Evolutionary conservation across 2,113 vertebrate species (phyloP).

Genomic region (Corynorhinus townsendii): DNA sequence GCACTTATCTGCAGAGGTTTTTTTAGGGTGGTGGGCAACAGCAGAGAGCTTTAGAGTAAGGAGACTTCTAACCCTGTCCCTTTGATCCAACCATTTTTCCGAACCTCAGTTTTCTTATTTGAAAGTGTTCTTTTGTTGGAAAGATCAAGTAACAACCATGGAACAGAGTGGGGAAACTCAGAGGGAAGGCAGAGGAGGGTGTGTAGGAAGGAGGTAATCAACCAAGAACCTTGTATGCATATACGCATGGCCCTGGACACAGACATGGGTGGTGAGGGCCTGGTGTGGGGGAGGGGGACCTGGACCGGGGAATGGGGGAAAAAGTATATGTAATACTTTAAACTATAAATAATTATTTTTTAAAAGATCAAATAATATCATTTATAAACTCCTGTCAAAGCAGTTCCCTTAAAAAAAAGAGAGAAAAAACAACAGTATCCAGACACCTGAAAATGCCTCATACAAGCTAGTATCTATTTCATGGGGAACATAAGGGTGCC

Average conservation of each 20-base stretch:
- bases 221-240: no score
- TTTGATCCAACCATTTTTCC: neutral
- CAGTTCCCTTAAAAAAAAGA: neutral
- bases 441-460: neutral
- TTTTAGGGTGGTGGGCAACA: neutral
- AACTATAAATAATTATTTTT: no score
- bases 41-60: neutral
- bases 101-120: neutral
- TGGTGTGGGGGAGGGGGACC: no score
- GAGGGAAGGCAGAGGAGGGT: no score
- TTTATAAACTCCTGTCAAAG: neutral
- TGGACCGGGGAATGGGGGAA: no score
- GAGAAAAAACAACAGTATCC: neutral
- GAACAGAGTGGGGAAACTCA: no score
- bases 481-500: neutral
- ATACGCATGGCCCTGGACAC: no score
- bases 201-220: no score
- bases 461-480: neutral
- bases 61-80: neutral
- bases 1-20: neutral
- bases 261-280: no score
- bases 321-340: no score
- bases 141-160: neutral
- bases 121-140: neutral
- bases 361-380: neutral